Base-by-base conservation (phyloP, 2,113 vertebrate species). In the Neodontobutis hainanensis region DNA sequence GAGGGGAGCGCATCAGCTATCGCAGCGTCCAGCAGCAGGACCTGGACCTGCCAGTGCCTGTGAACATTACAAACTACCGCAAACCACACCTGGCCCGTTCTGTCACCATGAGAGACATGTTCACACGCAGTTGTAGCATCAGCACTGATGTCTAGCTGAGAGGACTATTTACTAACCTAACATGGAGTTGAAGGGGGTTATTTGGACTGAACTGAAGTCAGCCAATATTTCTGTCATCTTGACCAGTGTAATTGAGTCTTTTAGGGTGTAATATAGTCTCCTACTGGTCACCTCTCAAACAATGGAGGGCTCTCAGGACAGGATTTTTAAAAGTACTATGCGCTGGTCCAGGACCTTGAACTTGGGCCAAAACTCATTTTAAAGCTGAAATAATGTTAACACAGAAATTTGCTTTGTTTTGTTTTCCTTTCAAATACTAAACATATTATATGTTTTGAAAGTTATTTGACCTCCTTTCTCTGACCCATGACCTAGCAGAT, bases 91-190 rank as follows among this genome's bases (percentile, higher is more conserved):
- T 97, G 49, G 92, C 92, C 82, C 94, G 97, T 32, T 94, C 97
- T 0, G 92, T 95, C 2, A 96, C 96, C 91, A 96, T 98, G 97
- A 93, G 96, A 11, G 96, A 97, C 61, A 96, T 96, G 74, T 97
- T 98, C 82, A 92, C 94, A 14, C 94, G 96, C 65, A 98, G 97
- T 93, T 95, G 95, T 63, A 98, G 97, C 87, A 94, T 98, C 87
- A 99, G 97, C 92, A 99, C 97, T 0, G 97, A 98, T 2, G 97
- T 99, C 69, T 99, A 85, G 79, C 75, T 63, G 61, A 6, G 14
- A 32, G 5, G 15, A 35, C 8, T 11, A 3, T 36, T 27, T 46
- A 44, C 45, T 58, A 42, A 43, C 16, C 36, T 19, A 12, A 35
- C 47, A 67, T 60, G 49, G 63, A 49, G 11, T 48, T 15, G 8